These are phyloP conservation scores for Apamea crenata DNA, from an alignment of 2,888 invertebrate genomes.

Conservation along the genomic window DNA sequence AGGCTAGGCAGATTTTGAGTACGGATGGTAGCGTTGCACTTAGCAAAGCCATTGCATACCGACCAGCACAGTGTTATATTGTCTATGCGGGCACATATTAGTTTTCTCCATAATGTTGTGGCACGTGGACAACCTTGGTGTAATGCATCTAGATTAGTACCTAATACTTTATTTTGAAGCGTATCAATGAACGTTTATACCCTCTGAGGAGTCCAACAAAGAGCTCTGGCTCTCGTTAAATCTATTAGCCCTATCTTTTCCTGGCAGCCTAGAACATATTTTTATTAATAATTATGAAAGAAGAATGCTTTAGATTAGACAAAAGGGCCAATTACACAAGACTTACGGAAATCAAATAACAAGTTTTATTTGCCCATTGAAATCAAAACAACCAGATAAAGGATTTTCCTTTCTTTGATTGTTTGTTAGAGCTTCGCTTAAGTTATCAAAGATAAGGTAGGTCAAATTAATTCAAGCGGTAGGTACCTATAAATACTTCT, in stretches of 20 bases:
- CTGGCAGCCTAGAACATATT: background rate
- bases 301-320: background rate
- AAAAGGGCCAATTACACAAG: background rate
- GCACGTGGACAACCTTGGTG: background rate
- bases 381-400: slow-evolving; percentile 8
- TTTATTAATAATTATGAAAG: too few species aligned
- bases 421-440: background rate
- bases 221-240: background rate
- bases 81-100: background rate
- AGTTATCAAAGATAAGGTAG: slow-evolving; percentile 18
- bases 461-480: slow-evolving; percentile 12
- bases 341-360: background rate
- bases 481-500: background rate
- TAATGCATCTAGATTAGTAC: background rate
- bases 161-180: background rate
- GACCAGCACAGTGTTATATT: background rate
- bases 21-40: background rate
- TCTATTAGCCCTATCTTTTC: background rate
- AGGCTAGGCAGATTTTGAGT: background rate
- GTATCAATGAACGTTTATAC: background rate
- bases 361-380: background rate
- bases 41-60: background rate
- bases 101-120: background rate
- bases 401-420: background rate
- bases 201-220: too few species aligned